phyloP scores from a whole-genome alignment of 2,113 vertebrate species.

The Lontra canadensis region DNA sequence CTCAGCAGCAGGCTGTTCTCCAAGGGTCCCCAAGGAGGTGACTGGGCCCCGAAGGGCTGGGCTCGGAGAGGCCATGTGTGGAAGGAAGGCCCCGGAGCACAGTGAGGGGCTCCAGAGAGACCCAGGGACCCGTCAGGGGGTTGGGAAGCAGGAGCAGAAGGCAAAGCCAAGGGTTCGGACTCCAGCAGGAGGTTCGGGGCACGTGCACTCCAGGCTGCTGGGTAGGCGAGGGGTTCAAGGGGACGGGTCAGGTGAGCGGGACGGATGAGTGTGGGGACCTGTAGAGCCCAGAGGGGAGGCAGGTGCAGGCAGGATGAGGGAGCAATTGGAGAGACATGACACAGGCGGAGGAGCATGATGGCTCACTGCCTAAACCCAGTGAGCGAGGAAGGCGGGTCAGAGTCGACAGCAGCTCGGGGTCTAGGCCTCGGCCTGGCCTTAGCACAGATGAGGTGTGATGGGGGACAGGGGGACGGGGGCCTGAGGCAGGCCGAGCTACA shows the following conservation, averaged over 20 bases:
- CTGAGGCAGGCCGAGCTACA: not conserved
- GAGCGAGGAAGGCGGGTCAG: not conserved
- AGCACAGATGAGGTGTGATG: fast-evolving
- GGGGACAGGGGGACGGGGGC: too few species aligned
- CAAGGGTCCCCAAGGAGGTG: not conserved
- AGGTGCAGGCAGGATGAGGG: fast-evolving
- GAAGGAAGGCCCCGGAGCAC: too few species aligned
- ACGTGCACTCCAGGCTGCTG: fast-evolving
- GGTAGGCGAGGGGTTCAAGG: not conserved
- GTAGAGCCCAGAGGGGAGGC: not conserved
- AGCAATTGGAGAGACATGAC: not conserved
- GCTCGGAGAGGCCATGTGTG: fast-evolving
- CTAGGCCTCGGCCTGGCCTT: not conserved
- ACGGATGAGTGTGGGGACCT: fast-evolving
- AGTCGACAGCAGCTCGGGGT: not conserved
- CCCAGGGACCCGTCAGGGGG: fast-evolving
- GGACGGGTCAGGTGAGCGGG: not conserved
- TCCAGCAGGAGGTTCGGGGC: fast-evolving
- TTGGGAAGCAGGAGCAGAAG: fast-evolving
- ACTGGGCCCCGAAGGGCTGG: not conserved
- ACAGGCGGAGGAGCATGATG: not conserved
- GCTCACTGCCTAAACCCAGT: fast-evolving
- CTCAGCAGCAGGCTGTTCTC: fast-evolving
- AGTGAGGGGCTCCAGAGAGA: not conserved
- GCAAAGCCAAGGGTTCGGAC: not conserved